Percentiles rank a stretch among this genome's conserved stretches.
These are phyloP conservation scores for Beris chalybata DNA, from an alignment of 2,888 invertebrate genomes.

Conservation along the genomic window DNA sequence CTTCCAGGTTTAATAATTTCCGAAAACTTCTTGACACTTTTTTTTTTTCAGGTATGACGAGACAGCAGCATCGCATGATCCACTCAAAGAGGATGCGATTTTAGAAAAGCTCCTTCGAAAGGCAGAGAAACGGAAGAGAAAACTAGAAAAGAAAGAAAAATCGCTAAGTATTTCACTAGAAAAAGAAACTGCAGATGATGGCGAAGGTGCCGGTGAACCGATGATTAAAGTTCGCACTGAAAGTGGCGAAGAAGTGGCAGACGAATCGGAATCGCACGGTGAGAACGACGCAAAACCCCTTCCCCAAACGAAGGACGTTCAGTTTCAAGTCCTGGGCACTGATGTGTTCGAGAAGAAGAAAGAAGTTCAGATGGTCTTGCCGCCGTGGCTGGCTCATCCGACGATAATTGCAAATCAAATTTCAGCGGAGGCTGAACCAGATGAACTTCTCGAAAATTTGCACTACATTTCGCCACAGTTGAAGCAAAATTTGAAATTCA, in stretches of 20 bases:
- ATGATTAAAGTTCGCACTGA: conserved; percentile 36
- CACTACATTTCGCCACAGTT: conserved; percentile 66
- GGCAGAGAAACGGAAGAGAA: conserved; percentile 58
- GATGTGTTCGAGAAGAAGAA: conserved; percentile 62
- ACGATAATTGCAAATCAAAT: conserved; percentile 74
- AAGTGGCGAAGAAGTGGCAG: conserved; percentile 30
- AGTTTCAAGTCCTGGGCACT: conserved; percentile 63
- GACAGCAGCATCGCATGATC: conserved; percentile 52
- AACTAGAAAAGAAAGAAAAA: conserved; percentile 44
- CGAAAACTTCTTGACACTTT: conserved; percentile 6
- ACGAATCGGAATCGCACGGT: conserved; percentile 38
- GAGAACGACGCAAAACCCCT: conserved; percentile 40
- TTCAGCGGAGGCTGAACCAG: conserved; percentile 55
- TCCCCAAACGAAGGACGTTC: conserved; percentile 6
- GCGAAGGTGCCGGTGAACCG: not conserved
- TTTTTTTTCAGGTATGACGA: conserved; percentile 57
- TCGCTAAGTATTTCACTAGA: not conserved
- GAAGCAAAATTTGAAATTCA: conserved; percentile 64
- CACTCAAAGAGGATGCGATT: conserved; percentile 60
- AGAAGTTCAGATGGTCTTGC: conserved; percentile 74
- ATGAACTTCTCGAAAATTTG: conserved; percentile 60
- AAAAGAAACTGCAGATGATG: not conserved
- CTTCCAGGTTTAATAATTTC: conserved; percentile 37
- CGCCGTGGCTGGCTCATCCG: conserved; percentile 85
- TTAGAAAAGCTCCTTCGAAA: conserved; percentile 63